Evolutionary conservation across 2,888 invertebrate species (phyloP), one percentile per base, ranked within the genome.

Genomic region (Smittia sp.): DNA sequence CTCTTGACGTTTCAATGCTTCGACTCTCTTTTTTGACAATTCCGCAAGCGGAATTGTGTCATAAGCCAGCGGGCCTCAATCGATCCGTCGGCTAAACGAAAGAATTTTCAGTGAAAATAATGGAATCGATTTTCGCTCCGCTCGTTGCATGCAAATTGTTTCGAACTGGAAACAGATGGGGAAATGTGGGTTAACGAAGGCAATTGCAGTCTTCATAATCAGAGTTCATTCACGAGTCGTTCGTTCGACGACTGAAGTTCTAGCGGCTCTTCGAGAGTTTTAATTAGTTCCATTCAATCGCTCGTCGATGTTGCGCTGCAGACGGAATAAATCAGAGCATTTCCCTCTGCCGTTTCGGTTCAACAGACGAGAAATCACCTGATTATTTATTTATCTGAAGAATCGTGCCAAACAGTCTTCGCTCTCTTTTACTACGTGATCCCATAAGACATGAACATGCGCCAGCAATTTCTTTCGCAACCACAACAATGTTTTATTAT

Each of bases 401-500:
- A 32, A 32, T 32, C 32, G 32, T 32, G 32, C 32, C 32, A 9
- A 6, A 9, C 32, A 11, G 4, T 32, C 32, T 46, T 46, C n/a
- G n/a, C n/a, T n/a, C n/a, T n/a, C 46, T 46, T 46, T 46, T 2
- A n/a, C 46, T 46, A 46, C 46, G 46, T 46, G 46, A 46, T 46
- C 46, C 15, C 46, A 15, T 46, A 46, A 46, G 46, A n/a, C 46
- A 46, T 46, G 15, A 46, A 46, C 46, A 46, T 46, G 46, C 15
- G 46, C 46, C 46, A 46, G 46, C 22, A 11, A 62, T 62, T 62
- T 62, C 20, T 62, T 62, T 46, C 15, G 46, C n/a, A 46, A n/a
- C 46, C 6, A 15, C 20, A 46, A 46, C 22, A 46, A 22, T 68
- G 46, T 24, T 68, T 68, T 46, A 68, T 68, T 68, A 68, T 68